Conservation (phyloP, 1,140 invertebrate species). For the Nasonia vitripennis region DNA sequence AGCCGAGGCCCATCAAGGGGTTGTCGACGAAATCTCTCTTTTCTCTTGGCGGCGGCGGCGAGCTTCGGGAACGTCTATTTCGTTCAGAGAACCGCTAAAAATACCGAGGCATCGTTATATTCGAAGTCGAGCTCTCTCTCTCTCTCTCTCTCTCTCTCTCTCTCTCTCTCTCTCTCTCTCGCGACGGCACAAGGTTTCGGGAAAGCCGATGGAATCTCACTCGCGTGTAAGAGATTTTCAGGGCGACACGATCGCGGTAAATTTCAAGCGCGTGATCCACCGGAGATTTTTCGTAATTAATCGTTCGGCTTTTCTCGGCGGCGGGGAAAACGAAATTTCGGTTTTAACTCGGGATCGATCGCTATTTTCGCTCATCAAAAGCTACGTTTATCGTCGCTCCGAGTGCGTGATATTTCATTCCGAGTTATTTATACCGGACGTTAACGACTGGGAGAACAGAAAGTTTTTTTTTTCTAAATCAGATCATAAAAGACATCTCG, state of each 20-base stretch:
- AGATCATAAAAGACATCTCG: background rate
- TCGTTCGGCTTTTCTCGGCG: background rate
- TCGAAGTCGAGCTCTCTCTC: background rate
- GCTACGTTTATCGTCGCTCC: background rate
- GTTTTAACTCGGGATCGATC: no score
- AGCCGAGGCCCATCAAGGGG: slow-evolving; percentile 39
- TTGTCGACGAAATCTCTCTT: slow-evolving; percentile 34
- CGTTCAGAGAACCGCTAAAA: slow-evolving; percentile 47
- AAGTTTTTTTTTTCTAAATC: background rate
- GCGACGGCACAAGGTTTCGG: slow-evolving; percentile 18
- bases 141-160: no score
- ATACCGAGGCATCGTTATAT: slow-evolving; percentile 42
- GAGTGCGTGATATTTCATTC: background rate
- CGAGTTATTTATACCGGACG: background rate
- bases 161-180: background rate
- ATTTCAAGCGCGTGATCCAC: background rate
- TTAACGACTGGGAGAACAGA: background rate
- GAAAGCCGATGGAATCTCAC: background rate
- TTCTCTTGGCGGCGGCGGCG: slow-evolving; percentile 8
- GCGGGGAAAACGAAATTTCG: background rate
- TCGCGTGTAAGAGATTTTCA: background rate
- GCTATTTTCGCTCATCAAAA: background rate
- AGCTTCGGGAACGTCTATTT: slow-evolving; percentile 20
- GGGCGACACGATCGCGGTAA: background rate
- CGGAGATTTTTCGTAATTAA: background rate